Conservation (phyloP, 2,113 vertebrate species). For the Pontoporia blainvillei region DNA sequence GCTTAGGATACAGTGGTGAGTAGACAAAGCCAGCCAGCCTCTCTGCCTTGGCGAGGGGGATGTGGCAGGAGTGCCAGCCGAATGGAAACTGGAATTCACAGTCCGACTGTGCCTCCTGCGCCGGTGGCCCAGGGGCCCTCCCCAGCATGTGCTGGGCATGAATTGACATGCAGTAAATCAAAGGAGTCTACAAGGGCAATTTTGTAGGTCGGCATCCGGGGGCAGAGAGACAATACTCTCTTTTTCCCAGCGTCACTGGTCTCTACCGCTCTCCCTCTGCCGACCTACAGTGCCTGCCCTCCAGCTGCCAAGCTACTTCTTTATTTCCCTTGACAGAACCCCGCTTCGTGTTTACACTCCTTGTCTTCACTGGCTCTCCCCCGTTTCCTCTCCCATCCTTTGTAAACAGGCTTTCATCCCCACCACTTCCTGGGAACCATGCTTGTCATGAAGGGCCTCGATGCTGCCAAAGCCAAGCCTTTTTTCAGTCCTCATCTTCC, state of each 20-base stretch:
- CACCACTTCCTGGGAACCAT: background rate
- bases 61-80: background rate
- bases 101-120: background rate
- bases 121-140: background rate
- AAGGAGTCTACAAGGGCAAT: background rate
- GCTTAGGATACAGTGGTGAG: background rate
- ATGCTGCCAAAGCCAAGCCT: background rate
- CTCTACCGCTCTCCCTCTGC: background rate
- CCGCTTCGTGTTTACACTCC: background rate
- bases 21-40: background rate
- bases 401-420: background rate
- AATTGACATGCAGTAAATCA: background rate
- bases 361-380: background rate
- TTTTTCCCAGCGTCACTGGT: background rate
- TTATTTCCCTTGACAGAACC: background rate
- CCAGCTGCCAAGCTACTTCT: too few relatives aligned
- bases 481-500: background rate
- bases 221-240: background rate
- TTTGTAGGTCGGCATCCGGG: background rate
- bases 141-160: background rate
- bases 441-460: background rate
- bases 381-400: background rate
- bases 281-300: too few relatives aligned
- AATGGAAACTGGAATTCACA: background rate
- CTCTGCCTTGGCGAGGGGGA: background rate